These are phyloP conservation scores for Matsumyia berberina DNA, from an alignment of 2,888 invertebrate genomes.

Conservation along the genomic window DNA sequence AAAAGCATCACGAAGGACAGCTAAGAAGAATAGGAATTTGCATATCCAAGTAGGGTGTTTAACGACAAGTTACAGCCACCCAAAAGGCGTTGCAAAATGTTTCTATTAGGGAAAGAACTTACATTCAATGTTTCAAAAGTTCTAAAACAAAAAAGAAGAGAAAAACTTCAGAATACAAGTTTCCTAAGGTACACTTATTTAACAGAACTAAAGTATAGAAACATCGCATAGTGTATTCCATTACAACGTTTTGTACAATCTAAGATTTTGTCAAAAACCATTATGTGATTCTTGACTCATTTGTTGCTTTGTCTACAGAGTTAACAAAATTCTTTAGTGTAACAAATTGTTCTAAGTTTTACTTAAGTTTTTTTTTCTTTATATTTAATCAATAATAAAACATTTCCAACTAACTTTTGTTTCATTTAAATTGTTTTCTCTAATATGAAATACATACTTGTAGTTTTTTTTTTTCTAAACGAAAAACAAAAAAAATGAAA, in stretches of 20 bases:
- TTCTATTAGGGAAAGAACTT: background rate
- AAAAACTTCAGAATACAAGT: background rate
- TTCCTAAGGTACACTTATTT: background rate
- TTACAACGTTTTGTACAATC: constrained; percentile 48
- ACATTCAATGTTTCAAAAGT: background rate
- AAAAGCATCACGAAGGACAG: too few relatives aligned
- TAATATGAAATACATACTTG: constrained; percentile 41
- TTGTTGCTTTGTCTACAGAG: constrained; percentile 44
- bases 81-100: background rate
- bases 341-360: constrained; percentile 68
- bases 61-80: too few relatives aligned
- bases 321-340: constrained; percentile 61
- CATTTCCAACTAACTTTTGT: constrained; percentile 51
- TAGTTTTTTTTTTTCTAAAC: constrained; percentile 48
- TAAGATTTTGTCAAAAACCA: constrained; percentile 35
- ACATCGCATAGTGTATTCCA: constrained; percentile 6
- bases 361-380: constrained; percentile 26
- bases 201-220: constrained; percentile 7
- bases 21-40: too few relatives aligned
- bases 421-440: constrained; percentile 33
- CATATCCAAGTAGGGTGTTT: too few relatives aligned
- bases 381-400: constrained; percentile 42
- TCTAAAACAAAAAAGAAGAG: background rate
- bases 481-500: constrained; percentile 12
- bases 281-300: constrained; percentile 11